Base-by-base conservation (phyloP, 1,140 invertebrate species). In the Tetramorium alpestre region DNA sequence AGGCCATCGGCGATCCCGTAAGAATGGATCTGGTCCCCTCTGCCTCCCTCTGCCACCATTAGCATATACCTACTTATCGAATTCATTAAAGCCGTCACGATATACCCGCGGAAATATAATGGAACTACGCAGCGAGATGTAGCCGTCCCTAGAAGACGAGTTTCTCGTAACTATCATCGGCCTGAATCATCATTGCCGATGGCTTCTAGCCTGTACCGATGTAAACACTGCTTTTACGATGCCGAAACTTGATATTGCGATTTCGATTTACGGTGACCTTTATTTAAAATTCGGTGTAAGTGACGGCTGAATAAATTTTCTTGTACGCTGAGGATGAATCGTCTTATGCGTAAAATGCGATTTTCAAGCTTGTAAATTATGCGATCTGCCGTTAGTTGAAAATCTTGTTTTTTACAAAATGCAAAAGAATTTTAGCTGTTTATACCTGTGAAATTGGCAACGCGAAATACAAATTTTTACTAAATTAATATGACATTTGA, bases 41-140 rank as follows among this genome's bases (percentile, higher is more conserved):
- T 7, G 58, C 4, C n/a, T 5, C 11, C 33, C 47, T 49, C 69
- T 49, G 69, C 18, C 44, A 49, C 41, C 86, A 90, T 90, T 90
- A 90, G 81, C 89, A 87, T 90, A 90, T 88, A 58, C 76, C 89
- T 85, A 82, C 76, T 90, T 90, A 90, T 90, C 89, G 86, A 88
- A 90, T 90, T 90, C 86, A 86, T 90, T 90, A 90, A 90, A 86
- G 77, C 58, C 72, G 86, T 64, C 69, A 41, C 81, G 81, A 90
- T 90, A 90, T 49, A 18, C 22, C 73, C 78, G 58, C 51, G 86
- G 64, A 88, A 90, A 88, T 82, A 81, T 54, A 77, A 28, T 16
- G 56, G 64, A 76, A 67, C 67, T 73, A 60, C 73, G 60, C 64
- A 78, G 85, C 41, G 41, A 64, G 47, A 56, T 3, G 51, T 58